Evolutionary conservation across 2,888 invertebrate species (phyloP).

Genomic region (Creontiades dilutus): DNA sequence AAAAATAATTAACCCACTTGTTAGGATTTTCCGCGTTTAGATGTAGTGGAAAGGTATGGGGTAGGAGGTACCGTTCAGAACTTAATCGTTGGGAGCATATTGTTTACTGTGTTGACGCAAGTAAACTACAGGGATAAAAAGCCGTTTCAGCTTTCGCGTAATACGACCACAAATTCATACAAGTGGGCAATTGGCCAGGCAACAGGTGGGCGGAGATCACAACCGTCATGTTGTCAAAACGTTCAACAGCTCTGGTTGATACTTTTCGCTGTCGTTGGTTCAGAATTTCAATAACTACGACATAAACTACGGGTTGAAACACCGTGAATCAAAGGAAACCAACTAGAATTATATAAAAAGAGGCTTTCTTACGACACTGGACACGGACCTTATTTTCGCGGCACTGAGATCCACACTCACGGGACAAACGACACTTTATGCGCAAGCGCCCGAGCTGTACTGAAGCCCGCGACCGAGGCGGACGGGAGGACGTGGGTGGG

Average conservation of each 20-base stretch:
- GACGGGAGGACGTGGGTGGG: conserved; percentile 30
- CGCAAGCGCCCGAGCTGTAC: conserved; percentile 69
- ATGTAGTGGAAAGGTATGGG: too few species aligned
- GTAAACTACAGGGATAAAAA: too few species aligned
- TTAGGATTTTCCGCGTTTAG: too few species aligned
- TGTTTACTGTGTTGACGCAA: too few species aligned
- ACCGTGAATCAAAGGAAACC: not conserved
- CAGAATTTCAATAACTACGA: not conserved
- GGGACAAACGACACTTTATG: conserved; percentile 66
- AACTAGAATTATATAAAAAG: not conserved
- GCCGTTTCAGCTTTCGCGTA: too few species aligned
- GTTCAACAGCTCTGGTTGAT: not conserved
- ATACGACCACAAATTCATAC: not conserved
- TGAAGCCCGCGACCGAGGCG: conserved; percentile 45
- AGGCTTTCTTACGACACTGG: not conserved
- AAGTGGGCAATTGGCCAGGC: not conserved
- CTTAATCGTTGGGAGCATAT: too few species aligned
- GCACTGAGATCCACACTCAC: conserved; percentile 65
- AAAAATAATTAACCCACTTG: too few species aligned
- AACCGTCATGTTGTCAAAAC: not conserved
- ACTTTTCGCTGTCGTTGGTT: conserved; percentile 11
- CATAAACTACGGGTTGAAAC: not conserved
- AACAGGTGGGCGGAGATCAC: conserved; percentile 16
- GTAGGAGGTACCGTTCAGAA: too few species aligned
- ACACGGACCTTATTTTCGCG: conserved; percentile 70